A percentile compares a stretch with the other conserved stretches of the same genome.
Evolutionary conservation across 2,888 invertebrate genomes (phyloP).

Genomic region (Cantharis rufa): DNA sequence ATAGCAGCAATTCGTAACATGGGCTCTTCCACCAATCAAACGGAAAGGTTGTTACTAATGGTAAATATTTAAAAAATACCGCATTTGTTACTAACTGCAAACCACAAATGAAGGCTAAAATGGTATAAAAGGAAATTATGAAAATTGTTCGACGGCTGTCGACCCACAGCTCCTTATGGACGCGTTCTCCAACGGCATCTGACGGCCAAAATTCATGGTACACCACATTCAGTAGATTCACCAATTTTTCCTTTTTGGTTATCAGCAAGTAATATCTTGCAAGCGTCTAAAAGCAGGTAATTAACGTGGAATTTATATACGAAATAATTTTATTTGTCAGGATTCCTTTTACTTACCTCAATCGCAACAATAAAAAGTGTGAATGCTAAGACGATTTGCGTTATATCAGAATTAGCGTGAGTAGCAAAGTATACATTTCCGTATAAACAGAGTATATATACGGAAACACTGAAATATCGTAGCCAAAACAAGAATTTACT

Average conservation of each 20-base stretch:
- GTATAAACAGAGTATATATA: neutral
- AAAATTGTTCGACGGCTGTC: neutral
- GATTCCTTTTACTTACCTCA: slow-evolving; percentile 4
- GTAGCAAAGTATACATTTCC: neutral
- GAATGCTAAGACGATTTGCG: neutral
- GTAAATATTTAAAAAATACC: neutral
- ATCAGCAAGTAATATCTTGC: neutral
- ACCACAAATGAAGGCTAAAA: neutral
- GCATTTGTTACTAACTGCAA: neutral
- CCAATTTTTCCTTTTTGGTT: neutral
- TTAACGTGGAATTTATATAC: too few relatives aligned
- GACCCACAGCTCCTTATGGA: neutral
- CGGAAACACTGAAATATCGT: neutral
- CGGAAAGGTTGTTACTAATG: neutral
- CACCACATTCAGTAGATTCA: neutral
- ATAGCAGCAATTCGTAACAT: neutral
- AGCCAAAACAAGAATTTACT: neutral
- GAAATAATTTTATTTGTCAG: too few relatives aligned
- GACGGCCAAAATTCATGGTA: slow-evolving; percentile 7
- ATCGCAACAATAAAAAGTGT: neutral
- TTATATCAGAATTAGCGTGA: neutral
- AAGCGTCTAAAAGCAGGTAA: neutral
- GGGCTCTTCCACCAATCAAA: neutral
- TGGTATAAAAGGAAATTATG: neutral
- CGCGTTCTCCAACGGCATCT: neutral